Evolutionary conservation across 1,140 invertebrate genomes (phyloP).

Genomic region (Dreissena rostriformis): DNA sequence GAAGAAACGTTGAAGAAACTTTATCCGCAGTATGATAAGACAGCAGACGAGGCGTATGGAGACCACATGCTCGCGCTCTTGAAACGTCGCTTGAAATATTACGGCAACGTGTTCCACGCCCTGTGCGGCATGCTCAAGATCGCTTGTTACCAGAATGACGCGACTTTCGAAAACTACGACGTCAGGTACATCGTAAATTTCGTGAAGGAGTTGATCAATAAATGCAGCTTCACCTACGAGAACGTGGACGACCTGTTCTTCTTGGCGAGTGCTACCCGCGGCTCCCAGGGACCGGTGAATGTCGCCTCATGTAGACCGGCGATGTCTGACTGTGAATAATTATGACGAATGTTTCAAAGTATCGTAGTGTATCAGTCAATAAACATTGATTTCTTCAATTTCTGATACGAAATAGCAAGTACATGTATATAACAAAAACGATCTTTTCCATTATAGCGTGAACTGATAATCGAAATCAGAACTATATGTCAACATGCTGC

Average conservation of each 20-base stretch:
- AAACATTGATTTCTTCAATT: too few species aligned
- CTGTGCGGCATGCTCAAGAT: slow-evolving; percentile 1
- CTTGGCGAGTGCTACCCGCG: too few species aligned
- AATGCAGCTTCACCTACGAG: slow-evolving; percentile 4
- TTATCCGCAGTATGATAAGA: slow-evolving; percentile 6
- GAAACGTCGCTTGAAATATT: slow-evolving; percentile 16
- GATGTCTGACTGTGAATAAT: too few species aligned
- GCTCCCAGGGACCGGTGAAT: too few species aligned
- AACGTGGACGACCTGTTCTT: slow-evolving; percentile 22
- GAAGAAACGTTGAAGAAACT: slow-evolving; percentile 14
- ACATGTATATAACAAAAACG: too few species aligned
- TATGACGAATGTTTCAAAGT: too few species aligned
- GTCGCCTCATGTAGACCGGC: too few species aligned
- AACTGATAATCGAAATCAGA: too few species aligned
- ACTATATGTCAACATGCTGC: too few species aligned
- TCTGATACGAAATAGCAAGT: too few species aligned
- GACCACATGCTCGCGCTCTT: background rate
- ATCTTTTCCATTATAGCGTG: too few species aligned
- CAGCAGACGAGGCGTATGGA: background rate
- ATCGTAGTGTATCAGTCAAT: too few species aligned
- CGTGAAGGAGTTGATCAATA: background rate
- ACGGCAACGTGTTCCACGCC: slow-evolving; percentile 4
- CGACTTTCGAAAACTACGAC: slow-evolving; percentile 1
- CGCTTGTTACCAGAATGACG: background rate
- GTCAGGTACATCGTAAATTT: slow-evolving; percentile 18